Base-by-base conservation (phyloP, 2,797 vertebrate species). In the Triplophysa yarkandensis region DNA sequence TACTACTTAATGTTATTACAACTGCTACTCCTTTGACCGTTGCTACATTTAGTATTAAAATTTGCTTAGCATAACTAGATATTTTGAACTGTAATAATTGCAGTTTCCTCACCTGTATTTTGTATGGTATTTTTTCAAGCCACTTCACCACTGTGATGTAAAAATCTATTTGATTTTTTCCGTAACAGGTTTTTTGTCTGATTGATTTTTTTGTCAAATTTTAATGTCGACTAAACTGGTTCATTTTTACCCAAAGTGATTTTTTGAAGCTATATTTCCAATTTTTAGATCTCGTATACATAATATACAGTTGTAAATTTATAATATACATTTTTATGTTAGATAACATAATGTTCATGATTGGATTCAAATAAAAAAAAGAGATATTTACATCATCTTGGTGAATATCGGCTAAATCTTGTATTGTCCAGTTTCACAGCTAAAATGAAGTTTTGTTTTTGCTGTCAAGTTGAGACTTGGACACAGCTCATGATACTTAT, bases 21-120 rank as follows among this genome's bases (percentile, higher is more conserved):
- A 92, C 88, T 88, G 89, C 88, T 91, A 92, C 89, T 92, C 88
- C 89, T 91, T 90, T 88, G 90, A 91, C 91, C 90, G 90, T 92
- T 81, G 90, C 91, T 91, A 90, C 90, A 89, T 89, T 92, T 93
- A 92, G 91, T 90, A 91, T 88, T 90, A 88, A 91, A 88, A 90
- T 90, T 87, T 82, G 90, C 92, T 90, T 92, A 93, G 91, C 88
- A 85, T 87, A 89, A 88, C 85, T 92, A 92, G 91, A 91, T 89
- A 89, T 90, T 91, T 84, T 80, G 85, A 91, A 90, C 87, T 92
- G 91, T 92, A 90, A 90, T 81, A 81, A 92, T 91, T 81, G 88
- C 89, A 79, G 88, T 89, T 92, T 92, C 90, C 90, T 91, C 90
- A 89, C 86, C 87, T 90, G 87, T 92, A 90, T 89, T 90, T 90